phyloP scores from a whole-genome alignment of 2,888 invertebrate species.

The Lottia gigantea region DNA sequence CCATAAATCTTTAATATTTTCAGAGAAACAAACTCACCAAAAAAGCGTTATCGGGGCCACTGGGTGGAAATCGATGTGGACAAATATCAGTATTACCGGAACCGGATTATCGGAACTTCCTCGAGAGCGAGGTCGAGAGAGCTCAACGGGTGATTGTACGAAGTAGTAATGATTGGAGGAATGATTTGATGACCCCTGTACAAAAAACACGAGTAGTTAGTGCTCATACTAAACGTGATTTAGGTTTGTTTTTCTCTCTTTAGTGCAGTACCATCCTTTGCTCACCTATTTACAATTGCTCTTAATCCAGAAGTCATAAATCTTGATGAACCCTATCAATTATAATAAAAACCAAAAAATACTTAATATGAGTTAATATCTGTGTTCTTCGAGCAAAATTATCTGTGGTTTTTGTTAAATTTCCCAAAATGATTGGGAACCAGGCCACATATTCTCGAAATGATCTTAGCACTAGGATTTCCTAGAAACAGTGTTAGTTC shows the following conservation, averaged over 20 bases:
- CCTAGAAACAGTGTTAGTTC: too few relatives aligned
- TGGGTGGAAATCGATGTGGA: conserved; percentile 40
- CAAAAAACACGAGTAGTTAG: conserved; percentile 48
- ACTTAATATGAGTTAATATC: too few relatives aligned
- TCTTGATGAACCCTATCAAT: too few relatives aligned
- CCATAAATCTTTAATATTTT: conserved; percentile 10
- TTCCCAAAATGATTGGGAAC: too few relatives aligned
- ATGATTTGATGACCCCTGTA: conserved; percentile 43
- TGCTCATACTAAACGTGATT: conserved; percentile 49
- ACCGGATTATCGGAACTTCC: conserved; percentile 48
- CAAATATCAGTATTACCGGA: conserved; percentile 48
- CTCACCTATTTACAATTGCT: too few relatives aligned
- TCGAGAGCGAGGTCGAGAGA: conserved; percentile 54
- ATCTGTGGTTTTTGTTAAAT: too few relatives aligned
- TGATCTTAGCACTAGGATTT: too few relatives aligned
- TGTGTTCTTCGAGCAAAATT: too few relatives aligned
- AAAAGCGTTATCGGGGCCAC: conserved; percentile 40
- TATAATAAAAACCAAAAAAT: too few relatives aligned
- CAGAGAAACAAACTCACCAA: conserved; percentile 50
- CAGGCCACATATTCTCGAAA: too few relatives aligned
- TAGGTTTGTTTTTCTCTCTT: conserved; percentile 17
- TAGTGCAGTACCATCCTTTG: too few relatives aligned
- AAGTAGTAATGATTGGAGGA: conserved; percentile 49
- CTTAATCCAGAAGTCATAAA: too few relatives aligned
- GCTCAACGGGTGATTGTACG: conserved; percentile 43